A percentile compares a stretch with the other conserved stretches of the same genome.
Evolutionary conservation across 1,140 invertebrate species (phyloP).

Genomic region (Trichonephila inaurata): DNA sequence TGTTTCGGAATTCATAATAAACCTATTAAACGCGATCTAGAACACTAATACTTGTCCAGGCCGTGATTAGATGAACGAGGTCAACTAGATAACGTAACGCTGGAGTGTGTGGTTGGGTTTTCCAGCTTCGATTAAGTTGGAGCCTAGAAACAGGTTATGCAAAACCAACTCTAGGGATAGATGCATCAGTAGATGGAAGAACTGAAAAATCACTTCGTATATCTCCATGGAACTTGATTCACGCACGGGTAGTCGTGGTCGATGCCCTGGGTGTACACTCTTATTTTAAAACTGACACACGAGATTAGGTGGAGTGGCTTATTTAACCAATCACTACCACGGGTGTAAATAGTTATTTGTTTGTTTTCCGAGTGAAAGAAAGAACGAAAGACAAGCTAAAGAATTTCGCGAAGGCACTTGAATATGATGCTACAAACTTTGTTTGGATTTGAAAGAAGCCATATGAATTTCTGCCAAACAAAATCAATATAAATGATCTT

Average conservation of each 20-base stretch:
- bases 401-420: not conserved
- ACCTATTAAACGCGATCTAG: conserved; percentile 15
- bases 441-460: too few relatives aligned
- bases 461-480: too few relatives aligned
- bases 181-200: not conserved
- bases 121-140: not conserved
- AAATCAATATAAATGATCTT: too few relatives aligned
- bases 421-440: too few relatives aligned
- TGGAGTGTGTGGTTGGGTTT: conserved; percentile 33
- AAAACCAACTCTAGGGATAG: not conserved
- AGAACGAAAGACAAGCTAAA: not conserved
- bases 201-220: not conserved
- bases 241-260: not conserved
- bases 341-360: not conserved
- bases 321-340: conserved; percentile 11
- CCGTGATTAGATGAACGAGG: conserved; percentile 19
- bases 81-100: conserved; percentile 27
- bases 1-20: not conserved
- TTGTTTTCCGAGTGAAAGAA: not conserved
- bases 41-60: not conserved
- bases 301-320: not conserved
- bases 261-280: conserved; percentile 17
- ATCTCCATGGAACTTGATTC: not conserved
- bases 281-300: not conserved
- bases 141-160: conserved; percentile 65